Base-by-base conservation (phyloP, 2,888 invertebrate species). In the Cerastis leucographa region DNA sequence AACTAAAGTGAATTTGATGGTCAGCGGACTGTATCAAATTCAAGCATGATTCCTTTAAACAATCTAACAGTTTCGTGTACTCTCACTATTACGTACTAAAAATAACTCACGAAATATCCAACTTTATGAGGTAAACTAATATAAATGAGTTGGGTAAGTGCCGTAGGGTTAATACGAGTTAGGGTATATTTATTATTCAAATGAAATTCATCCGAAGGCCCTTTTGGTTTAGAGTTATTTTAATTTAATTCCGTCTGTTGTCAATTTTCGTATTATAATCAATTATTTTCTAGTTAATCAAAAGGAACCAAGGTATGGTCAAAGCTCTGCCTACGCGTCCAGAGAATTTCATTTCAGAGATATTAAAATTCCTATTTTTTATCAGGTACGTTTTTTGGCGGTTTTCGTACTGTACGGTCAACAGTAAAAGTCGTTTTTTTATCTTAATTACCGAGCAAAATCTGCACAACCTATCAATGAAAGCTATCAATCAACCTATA, bases 221-320 rank as follows among this genome's bases (percentile, higher is more conserved):
- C 61, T 12, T 82, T 83, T 85, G 42, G 75, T 71, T 22, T 9
- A 35, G 1, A 61, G 35, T 65, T 67, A 76, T 65, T 73, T 75
- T 51, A 75, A 73, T 74, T 75, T 71, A 44, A 44, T 73, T 40
- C 2, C 8, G 71, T 67, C 19, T 3, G 17, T 22, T 35, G 42
- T 44, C 29, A 25, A 74, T 76, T 69, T 59, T 12, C 25, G 42
- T 35, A 29, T 46, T 62, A 5, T 14, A 17, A 62, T n/a, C 19
- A 61, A 35, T 44, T 44, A 22, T 22, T 22, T 6, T 76, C 35
- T 35, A 35, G 8, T 25, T 65, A 35, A 73, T 71, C n/a, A 44
- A 65, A 65, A 49, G 29, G 29, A 59, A 74, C 49, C 25, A 49
- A 71, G 25, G 40, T 71, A 40, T 25, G n/a, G 35, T n/a, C 14